phyloP scores from a whole-genome alignment of 2,113 vertebrate species.

The Glaucidium brasilianum region DNA sequence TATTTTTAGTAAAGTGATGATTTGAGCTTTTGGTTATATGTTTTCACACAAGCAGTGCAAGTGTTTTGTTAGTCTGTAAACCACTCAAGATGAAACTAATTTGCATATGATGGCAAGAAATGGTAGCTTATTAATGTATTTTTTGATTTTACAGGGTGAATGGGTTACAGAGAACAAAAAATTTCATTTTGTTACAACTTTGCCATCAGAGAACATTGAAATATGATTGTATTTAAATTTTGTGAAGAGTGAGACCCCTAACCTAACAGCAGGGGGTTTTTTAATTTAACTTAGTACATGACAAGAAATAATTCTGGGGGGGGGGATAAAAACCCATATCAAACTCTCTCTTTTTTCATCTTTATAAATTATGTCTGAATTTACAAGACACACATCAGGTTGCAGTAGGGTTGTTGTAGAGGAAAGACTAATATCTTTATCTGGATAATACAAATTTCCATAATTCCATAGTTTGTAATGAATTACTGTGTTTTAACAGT shows the following conservation, averaged over 20 bases:
- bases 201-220: not conserved
- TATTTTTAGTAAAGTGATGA: not conserved
- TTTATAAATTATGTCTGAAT: not conserved
- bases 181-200: not conserved
- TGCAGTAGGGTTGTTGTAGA: not conserved
- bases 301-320: not conserved
- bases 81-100: not conserved
- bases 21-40: not conserved
- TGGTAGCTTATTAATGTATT: not conserved
- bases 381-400: not conserved
- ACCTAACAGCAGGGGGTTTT: not conserved
- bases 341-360: not conserved
- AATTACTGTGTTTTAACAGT: not conserved
- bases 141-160: not conserved
- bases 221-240: not conserved
- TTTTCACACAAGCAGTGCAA: not conserved
- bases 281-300: not conserved
- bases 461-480: not conserved
- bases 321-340: fast-evolving
- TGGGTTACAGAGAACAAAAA: not conserved
- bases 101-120: not conserved
- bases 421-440: not conserved
- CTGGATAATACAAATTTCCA: not conserved
- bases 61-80: not conserved
- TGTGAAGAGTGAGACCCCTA: not conserved